Percentiles rank a stretch among this genome's conserved stretches.
Evolutionary conservation across 2,113 vertebrate genomes (phyloP).

Genomic region (Rhombomys opimus): DNA sequence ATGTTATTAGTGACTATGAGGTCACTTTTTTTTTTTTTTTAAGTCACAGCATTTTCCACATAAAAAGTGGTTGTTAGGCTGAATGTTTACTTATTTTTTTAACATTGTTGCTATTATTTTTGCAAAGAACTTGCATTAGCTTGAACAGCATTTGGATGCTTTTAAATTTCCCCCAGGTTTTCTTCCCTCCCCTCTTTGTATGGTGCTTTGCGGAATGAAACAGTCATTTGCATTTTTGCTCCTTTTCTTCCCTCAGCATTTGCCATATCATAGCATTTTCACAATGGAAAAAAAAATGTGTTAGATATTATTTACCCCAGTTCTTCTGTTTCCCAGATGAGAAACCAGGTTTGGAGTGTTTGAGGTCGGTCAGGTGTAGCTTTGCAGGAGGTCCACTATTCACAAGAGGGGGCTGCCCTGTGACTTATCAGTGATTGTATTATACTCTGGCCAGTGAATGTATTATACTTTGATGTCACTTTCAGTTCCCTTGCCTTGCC

Average conservation of each 20-base stretch:
- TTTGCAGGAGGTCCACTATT: conserved; percentile 4
- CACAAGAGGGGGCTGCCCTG: neutral
- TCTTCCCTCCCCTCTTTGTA: neutral
- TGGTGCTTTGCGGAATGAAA: conserved; percentile 32
- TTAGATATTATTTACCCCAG: neutral
- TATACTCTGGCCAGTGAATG: neutral
- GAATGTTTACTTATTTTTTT: neutral
- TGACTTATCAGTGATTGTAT: neutral
- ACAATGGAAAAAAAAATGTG: neutral
- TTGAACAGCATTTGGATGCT: neutral
- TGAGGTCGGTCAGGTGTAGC: neutral
- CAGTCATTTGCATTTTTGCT: neutral
- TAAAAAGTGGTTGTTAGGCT: neutral
- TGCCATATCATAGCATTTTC: conserved; percentile 12
- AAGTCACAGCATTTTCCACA: neutral
- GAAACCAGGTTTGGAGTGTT: neutral
- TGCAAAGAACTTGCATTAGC: neutral
- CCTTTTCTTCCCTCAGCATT: neutral
- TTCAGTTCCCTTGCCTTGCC: neutral
- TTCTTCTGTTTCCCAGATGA: conserved; percentile 7
- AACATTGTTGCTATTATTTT: neutral
- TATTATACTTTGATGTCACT: neutral
- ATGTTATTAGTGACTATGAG: neutral
- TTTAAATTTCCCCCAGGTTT: neutral
- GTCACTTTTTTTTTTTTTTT: neutral